Evolutionary conservation across 1,140 invertebrate genomes (phyloP), one percentile per base, ranked within the genome.

Genomic region (Ectropis grisescens): DNA sequence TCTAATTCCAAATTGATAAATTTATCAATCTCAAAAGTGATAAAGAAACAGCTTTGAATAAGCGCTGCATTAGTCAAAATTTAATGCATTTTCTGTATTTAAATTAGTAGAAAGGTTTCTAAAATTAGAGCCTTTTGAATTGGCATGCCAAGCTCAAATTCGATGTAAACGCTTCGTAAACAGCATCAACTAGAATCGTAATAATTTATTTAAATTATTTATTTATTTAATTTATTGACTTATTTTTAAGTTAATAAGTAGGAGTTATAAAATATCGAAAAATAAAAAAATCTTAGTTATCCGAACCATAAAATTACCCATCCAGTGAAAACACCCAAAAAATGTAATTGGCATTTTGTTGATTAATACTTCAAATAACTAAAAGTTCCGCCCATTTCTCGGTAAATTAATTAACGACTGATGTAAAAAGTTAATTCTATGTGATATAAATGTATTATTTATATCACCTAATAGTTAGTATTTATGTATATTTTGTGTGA

Each of bases 141-240:
- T n/a, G 36, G 42, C 35, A 41, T 47, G 29, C 41, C 39, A 38
- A 46, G 52, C 48, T 56, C 38, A 40, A 47, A 4, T 19, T 19
- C 16, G 8, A 19, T 19, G n/a, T n/a, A n/a, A n/a, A n/a, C n/a
- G n/a, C n/a, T n/a, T n/a, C n/a, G n/a, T n/a, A n/a, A n/a, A n/a
- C n/a, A 3, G 16, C 16, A 19, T 19, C 16, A 8, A 19, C 3
- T 52, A 58, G 51, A 54, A 33, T 53, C 51, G 42, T 56, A 56
- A 42, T 69, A 71, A 72, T 67, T 71, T 74, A 71, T 66, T 70
- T 80, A 70, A 76, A 62, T 76, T 80, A 76, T 71, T 80, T 74
- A 75, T 79, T 79, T 75, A 80, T 74, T 78, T 26, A 26, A 71
- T 54, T 75, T 78, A 78, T 78, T 26, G 10, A 71, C 57, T 75